Conservation (phyloP, 92 coral and sea anemone species). For the Anthopleura xanthogrammica region DNA sequence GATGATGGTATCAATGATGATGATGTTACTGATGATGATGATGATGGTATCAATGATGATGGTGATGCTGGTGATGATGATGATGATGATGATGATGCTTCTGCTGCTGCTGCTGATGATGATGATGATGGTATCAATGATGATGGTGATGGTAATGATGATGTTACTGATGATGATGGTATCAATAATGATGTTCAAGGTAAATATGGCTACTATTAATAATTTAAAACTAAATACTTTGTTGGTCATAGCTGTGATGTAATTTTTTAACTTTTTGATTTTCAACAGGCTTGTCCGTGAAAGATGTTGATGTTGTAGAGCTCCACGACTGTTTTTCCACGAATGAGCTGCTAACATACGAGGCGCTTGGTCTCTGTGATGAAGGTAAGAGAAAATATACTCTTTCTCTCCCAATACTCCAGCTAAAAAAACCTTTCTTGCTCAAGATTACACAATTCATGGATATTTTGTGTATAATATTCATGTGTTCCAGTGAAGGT, state of each 20-base stretch:
- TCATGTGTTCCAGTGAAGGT: too few relatives aligned
- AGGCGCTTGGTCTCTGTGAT: constrained; percentile 89
- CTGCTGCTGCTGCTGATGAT: too few relatives aligned
- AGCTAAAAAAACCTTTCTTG: neutral
- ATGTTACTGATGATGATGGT: too few relatives aligned
- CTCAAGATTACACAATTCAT: neutral
- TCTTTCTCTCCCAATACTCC: too few relatives aligned
- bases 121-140: neutral
- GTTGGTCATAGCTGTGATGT: too few relatives aligned
- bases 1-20: too few relatives aligned
- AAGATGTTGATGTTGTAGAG: constrained; percentile 82
- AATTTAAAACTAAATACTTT: too few relatives aligned
- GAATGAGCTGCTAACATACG: constrained; percentile 90
- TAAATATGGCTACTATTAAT: too few relatives aligned
- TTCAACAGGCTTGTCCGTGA: constrained; percentile 66
- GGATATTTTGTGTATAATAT: neutral
- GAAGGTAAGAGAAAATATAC: constrained; percentile 58
- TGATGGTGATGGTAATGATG: neutral
- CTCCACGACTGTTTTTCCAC: constrained; percentile 96
- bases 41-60: neutral
- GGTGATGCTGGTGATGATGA: neutral
- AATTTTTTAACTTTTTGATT: too few relatives aligned
- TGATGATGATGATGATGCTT: neutral
- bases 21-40: too few relatives aligned
- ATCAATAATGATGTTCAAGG: too few relatives aligned